phyloP scores from a whole-genome alignment of 2,888 invertebrate species.

The Rhagonycha fulva region DNA sequence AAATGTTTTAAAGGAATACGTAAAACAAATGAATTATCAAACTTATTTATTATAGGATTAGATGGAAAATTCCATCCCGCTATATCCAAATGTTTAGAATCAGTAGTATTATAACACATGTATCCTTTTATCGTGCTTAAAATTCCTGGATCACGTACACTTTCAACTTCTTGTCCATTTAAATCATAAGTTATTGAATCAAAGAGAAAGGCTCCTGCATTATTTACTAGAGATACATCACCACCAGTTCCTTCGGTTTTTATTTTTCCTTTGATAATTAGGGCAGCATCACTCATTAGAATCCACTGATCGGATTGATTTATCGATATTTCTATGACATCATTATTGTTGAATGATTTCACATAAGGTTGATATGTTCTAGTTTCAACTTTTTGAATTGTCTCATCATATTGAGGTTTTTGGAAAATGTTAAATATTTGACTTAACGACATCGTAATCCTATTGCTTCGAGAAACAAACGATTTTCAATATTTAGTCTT shows the following conservation, averaged over 20 bases:
- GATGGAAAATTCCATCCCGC: background rate
- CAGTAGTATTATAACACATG: background rate
- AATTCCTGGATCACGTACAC: background rate
- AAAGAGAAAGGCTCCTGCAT: background rate
- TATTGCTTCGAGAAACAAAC: background rate
- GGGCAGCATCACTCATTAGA: background rate
- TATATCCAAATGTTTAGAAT: background rate
- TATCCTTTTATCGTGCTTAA: background rate
- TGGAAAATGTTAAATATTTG: background rate
- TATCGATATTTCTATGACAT: background rate
- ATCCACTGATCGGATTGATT: background rate
- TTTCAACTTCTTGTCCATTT: background rate
- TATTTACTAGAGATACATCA: background rate
- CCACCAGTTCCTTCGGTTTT: background rate
- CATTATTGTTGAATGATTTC: background rate
- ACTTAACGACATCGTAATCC: background rate
- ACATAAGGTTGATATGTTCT: background rate
- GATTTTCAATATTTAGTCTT: background rate
- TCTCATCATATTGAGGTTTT: too few species aligned
- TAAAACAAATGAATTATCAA: background rate
- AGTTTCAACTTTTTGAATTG: too few species aligned
- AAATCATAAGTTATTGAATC: background rate
- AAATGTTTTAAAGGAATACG: constrained; percentile 1
- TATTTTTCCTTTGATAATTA: background rate
- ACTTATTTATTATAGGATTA: background rate